phyloP scores from a whole-genome alignment of 1,140 invertebrate species.

The Thaumatotibia leucotreta region DNA sequence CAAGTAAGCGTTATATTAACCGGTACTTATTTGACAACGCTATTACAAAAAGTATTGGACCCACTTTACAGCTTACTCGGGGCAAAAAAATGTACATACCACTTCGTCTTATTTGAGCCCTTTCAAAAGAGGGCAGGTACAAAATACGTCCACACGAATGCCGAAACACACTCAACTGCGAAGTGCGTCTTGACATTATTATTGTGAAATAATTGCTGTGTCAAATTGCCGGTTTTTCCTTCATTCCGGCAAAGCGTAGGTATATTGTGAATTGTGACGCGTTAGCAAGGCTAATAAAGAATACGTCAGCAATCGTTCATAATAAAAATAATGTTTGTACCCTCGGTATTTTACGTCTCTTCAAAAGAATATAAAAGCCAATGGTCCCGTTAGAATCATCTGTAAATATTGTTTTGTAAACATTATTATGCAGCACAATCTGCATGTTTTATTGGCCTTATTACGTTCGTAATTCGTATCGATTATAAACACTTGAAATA shows the following conservation, averaged over 20 bases:
- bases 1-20: no score
- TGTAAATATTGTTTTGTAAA: no score
- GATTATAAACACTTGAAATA: neutral
- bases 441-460: no score
- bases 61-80: neutral
- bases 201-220: neutral
- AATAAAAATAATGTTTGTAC: no score
- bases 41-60: no score
- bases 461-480: no score
- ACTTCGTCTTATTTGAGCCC: neutral
- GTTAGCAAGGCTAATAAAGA: neutral
- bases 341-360: no score
- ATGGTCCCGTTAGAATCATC: no score
- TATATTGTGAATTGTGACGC: no score
- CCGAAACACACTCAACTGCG: neutral
- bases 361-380: no score
- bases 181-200: neutral
- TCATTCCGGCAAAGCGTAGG: neutral
- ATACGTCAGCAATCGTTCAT: neutral
- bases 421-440: neutral
- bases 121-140: neutral
- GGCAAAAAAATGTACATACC: neutral
- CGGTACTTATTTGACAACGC: no score
- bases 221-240: neutral
- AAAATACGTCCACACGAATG: neutral